A percentile compares a stretch with the other conserved stretches of the same genome.
Evolutionary conservation across 2,888 invertebrate genomes (phyloP).

Genomic region (Phorcus lineatus): DNA sequence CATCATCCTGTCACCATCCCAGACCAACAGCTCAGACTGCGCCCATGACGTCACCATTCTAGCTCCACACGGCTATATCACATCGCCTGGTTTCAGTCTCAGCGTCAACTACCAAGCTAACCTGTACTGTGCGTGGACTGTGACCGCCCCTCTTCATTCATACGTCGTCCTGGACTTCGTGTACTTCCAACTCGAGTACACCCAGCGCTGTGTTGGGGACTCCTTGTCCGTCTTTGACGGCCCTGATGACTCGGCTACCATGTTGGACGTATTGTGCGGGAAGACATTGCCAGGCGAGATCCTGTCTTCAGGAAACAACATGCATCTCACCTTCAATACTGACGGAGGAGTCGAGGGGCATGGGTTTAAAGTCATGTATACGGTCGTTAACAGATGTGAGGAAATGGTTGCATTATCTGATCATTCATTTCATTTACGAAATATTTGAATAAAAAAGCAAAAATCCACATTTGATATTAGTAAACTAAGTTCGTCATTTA

Average conservation of each 20-base stretch:
- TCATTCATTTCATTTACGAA: too few relatives aligned
- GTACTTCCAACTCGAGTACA: constrained; percentile 40
- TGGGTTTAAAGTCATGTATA: constrained; percentile 55
- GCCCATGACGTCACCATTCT: background rate
- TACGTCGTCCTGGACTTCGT: constrained; percentile 46
- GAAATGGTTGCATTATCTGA: background rate
- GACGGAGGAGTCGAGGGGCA: constrained; percentile 45
- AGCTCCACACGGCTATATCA: background rate
- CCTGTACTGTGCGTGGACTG: constrained; percentile 38
- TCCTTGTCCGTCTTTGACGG: constrained; percentile 34
- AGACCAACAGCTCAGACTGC: background rate
- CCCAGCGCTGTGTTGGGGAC: constrained; percentile 27
- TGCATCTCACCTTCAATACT: constrained; percentile 51
- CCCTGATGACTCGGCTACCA: background rate
- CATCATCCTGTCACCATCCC: background rate
- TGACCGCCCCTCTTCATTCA: constrained; percentile 33
- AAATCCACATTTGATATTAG: too few relatives aligned
- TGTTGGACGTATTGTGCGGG: constrained; percentile 51
- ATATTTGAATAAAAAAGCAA: too few relatives aligned
- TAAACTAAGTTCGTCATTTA: too few relatives aligned
- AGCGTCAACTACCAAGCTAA: constrained; percentile 36
- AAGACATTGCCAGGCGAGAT: constrained; percentile 49
- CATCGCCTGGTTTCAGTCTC: background rate
- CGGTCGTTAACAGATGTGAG: constrained; percentile 31
- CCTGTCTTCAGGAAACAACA: constrained; percentile 43